A percentile compares a stretch with the other conserved stretches of the same genome.
These are phyloP conservation scores for Cryptocheilus praepositus DNA, from an alignment of 2,888 invertebrate species.

Conservation along the genomic window DNA sequence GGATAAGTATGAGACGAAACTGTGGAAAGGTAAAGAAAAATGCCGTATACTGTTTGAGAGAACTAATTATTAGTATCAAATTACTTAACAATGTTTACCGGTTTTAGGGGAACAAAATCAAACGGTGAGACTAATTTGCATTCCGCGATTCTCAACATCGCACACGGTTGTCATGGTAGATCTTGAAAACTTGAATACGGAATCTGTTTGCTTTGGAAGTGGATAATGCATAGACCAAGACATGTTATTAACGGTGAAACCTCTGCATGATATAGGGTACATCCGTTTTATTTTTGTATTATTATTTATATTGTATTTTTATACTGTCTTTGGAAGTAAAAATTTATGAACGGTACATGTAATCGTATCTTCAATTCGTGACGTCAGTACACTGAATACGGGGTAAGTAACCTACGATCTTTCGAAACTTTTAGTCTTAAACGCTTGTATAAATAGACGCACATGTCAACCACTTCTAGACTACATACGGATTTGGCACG, in stretches of 20 bases:
- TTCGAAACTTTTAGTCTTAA: too few species aligned
- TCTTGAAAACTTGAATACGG: conserved; percentile 85
- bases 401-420: too few species aligned
- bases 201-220: conserved; percentile 79
- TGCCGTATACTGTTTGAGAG: neutral
- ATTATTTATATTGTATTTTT: neutral
- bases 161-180: conserved; percentile 87
- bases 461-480: too few species aligned
- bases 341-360: too few species aligned
- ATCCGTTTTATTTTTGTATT: conserved; percentile 6
- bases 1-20: conserved; percentile 81
- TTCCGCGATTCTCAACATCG: conserved; percentile 87
- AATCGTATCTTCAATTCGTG: too few species aligned
- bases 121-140: conserved; percentile 83
- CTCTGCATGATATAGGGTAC: neutral
- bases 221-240: conserved; percentile 31
- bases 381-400: too few species aligned
- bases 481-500: too few species aligned
- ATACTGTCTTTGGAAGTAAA: neutral
- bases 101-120: conserved; percentile 81
- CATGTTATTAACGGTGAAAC: conserved; percentile 1
- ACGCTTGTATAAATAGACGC: too few species aligned
- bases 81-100: neutral
- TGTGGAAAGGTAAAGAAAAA: conserved; percentile 78
- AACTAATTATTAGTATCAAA: neutral